Base-by-base conservation (phyloP, 2,888 invertebrate species). In the Acleris sparsana region DNA sequence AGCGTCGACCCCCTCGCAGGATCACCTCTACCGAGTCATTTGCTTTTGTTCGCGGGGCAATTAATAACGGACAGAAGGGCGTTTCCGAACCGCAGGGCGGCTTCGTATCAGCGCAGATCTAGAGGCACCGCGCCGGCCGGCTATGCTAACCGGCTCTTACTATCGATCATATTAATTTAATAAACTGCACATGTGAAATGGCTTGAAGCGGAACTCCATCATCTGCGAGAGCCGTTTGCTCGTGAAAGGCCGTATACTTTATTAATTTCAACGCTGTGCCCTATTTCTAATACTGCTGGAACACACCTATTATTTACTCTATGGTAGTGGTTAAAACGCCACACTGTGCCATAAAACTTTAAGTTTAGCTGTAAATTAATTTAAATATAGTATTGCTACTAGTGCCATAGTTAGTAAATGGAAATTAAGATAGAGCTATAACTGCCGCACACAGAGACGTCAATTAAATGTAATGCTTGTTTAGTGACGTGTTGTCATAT, bases 21-120 rank as follows among this genome's bases (percentile, higher is more conserved):
- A 92, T 92, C 92, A 92, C 92, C 92, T 90, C 88, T 82, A 87
- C 86, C 85, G 82, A 91, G 90, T 91, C 92, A 92, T 92, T 92
- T 92, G 92, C 92, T 90, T 92, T 92, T 92, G 92, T 92, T 91
- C 92, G 84, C 81, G 79, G 71, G 82, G 91, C 90, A 92, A 92
- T 92, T 92, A 92, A 92, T 92, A 92, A 90, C 88, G 80, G 83
- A 76, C 89, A 87, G 87, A 82, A 86, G 88, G 89, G 89, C 88
- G 88, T 88, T 86, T 86, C 84, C 82, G 78, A 85, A 84, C 88
- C 89, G 80, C 89, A 83, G 79, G 84, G 82, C 86, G 85, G 85
- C 86, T 83, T 84, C 68, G 85, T 89, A 89, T 90, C 89, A 84
- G 87, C 88, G 87, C 88, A 88, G 88, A 89, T 89, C 91, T 87